These are phyloP conservation scores for Drosophila macrothrix DNA, from an alignment of 2,888 invertebrate genomes.

Conservation along the genomic window DNA sequence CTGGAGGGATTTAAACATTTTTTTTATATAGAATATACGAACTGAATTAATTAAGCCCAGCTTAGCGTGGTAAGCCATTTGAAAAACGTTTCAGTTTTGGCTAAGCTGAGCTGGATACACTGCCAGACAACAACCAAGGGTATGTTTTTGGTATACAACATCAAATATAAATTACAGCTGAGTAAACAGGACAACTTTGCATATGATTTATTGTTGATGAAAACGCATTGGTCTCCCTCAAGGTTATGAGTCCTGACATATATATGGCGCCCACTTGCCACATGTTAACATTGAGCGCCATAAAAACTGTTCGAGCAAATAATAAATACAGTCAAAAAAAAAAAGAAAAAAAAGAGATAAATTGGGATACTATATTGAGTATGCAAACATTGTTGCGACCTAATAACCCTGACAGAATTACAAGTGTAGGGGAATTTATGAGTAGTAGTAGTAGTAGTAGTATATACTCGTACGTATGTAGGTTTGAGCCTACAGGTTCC, in stretches of 20 bases:
- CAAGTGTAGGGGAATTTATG: constrained; percentile 28
- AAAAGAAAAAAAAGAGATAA: constrained; percentile 29
- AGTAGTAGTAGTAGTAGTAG: not conserved
- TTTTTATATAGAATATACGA: not conserved
- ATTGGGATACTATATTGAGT: constrained; percentile 21
- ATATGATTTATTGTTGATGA: constrained; percentile 71
- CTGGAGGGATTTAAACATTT: not conserved
- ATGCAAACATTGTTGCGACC: constrained; percentile 50
- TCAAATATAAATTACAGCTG: constrained; percentile 42
- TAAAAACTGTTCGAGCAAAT: constrained; percentile 57
- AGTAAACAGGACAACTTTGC: constrained; percentile 46
- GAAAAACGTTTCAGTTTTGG: not conserved
- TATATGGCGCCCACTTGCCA: constrained; percentile 37
- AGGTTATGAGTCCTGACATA: constrained; percentile 37
- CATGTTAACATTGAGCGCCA: constrained; percentile 52
- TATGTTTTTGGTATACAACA: not conserved
- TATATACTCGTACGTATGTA: not conserved
- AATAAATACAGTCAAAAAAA: constrained; percentile 18
- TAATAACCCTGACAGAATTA: constrained; percentile 31
- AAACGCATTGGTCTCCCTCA: constrained; percentile 66
- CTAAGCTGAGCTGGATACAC: not conserved
- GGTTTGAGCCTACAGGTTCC: constrained; percentile 8
- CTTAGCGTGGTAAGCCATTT: not conserved
- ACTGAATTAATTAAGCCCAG: not conserved
- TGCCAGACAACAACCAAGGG: not conserved